These are phyloP conservation scores for Festucalex cinctus DNA, from an alignment of 2,113 vertebrate species.

Conservation along the genomic window DNA sequence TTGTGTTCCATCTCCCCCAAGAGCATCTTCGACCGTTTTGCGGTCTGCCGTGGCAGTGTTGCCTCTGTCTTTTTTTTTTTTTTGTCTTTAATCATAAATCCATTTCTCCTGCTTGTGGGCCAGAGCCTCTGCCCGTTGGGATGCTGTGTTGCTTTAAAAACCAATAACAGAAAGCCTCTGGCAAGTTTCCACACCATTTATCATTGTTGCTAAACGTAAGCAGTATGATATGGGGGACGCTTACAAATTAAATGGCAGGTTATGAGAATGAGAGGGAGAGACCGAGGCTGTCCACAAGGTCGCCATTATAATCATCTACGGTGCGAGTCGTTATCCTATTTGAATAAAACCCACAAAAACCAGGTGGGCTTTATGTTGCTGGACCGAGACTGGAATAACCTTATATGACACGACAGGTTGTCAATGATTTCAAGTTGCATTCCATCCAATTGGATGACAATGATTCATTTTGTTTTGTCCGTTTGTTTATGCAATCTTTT, in stretches of 20 bases:
- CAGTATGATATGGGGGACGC: slow-evolving; percentile 22
- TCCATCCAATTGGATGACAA: no score
- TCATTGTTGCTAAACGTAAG: slow-evolving; percentile 51
- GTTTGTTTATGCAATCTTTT: no score
- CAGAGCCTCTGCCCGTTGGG: slow-evolving; percentile 41
- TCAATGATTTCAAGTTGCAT: no score
- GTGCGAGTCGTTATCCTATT: not conserved
- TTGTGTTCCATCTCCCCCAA: slow-evolving; percentile 14
- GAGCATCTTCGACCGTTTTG: slow-evolving; percentile 15
- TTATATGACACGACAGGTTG: no score
- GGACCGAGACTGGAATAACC: not conserved
- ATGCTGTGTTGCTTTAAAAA: slow-evolving; percentile 58
- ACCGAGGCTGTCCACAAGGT: not conserved
- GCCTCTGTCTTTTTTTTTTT: slow-evolving; percentile 30
- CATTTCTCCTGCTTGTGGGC: slow-evolving; percentile 52
- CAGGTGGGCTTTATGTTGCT: not conserved
- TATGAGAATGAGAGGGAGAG: slow-evolving; percentile 9
- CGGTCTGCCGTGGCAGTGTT: slow-evolving; percentile 20
- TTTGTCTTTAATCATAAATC: slow-evolving; percentile 49
- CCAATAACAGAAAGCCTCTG: slow-evolving; percentile 51
- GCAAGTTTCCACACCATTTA: slow-evolving; percentile 54
- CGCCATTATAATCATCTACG: not conserved
- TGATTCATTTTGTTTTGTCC: no score
- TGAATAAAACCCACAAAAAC: no score
- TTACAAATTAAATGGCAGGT: slow-evolving; percentile 37